Evolutionary conservation across 2,888 invertebrate species (phyloP).

Genomic region (Sturmia bella): DNA sequence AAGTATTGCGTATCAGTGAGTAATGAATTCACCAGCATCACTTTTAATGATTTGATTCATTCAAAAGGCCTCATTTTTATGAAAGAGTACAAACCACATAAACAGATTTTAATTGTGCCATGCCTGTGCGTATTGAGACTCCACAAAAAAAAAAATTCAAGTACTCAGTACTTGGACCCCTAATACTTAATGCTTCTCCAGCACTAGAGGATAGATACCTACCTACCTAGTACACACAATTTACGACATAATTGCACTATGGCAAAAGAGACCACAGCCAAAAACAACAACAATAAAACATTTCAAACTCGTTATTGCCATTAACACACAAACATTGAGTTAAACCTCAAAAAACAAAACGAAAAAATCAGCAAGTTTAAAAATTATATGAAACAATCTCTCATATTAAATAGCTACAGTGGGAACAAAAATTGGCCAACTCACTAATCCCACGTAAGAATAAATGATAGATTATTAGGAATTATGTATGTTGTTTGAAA

Average conservation of each 20-base stretch:
- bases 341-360: conserved; percentile 41
- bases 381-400: conserved; percentile 15
- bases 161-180: too few relatives aligned
- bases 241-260: conserved; percentile 77
- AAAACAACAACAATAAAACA: conserved; percentile 59
- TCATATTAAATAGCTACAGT: neutral
- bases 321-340: conserved; percentile 68
- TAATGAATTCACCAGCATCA: too few relatives aligned
- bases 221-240: neutral
- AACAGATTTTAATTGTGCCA: too few relatives aligned
- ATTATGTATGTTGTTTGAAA: too few relatives aligned
- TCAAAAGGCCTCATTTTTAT: neutral
- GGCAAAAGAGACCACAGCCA: conserved; percentile 62
- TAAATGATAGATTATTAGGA: too few relatives aligned
- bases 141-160: conserved; percentile 66
- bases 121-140: too few relatives aligned
- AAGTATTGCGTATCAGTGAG: too few relatives aligned
- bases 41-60: too few relatives aligned
- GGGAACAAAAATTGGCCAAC: neutral
- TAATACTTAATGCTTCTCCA: too few relatives aligned
- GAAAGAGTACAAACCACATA: too few relatives aligned
- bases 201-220: too few relatives aligned
- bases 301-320: conserved; percentile 72
- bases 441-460: neutral
- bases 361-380: conserved; percentile 23